Conservation (phyloP, 1,140 invertebrate genomes). For the Penaeus japonicus region DNA sequence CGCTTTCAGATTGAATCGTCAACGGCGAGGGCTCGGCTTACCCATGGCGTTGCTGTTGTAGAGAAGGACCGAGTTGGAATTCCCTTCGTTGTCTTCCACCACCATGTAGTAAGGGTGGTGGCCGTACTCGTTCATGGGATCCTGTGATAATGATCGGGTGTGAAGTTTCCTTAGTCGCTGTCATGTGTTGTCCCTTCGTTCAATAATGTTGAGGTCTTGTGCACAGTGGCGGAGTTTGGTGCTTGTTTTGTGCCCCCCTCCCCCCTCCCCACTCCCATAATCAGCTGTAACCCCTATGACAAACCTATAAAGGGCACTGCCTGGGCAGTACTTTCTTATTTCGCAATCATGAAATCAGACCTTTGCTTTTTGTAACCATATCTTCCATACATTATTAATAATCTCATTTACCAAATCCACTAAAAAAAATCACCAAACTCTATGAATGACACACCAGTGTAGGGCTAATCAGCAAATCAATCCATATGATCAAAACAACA, state of each 20-base stretch:
- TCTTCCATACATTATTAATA: not conserved
- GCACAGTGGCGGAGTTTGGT: not conserved
- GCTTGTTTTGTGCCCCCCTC: not conserved
- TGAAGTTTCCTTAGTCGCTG: too few relatives aligned
- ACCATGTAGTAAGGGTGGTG: constrained; percentile 71
- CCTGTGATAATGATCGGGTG: constrained; percentile 52
- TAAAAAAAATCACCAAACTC: not conserved
- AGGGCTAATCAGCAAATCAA: not conserved
- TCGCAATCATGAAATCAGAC: not conserved
- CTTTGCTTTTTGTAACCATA: not conserved
- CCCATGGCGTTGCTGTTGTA: constrained; percentile 68
- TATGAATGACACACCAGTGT: not conserved
- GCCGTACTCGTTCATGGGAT: constrained; percentile 66
- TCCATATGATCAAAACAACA: not conserved
- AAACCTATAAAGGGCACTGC: too few relatives aligned
- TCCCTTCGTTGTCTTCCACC: constrained; percentile 66
- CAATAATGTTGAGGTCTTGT: not conserved
- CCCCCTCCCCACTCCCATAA: not conserved
- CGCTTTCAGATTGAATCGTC: not conserved
- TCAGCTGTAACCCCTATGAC: too few relatives aligned
- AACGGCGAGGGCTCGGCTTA: not conserved
- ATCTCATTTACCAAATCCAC: not conserved
- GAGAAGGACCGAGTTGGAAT: constrained; percentile 65
- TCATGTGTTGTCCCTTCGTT: not conserved
- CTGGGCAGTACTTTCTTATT: too few relatives aligned